These are phyloP conservation scores for Notocelia uddmanniana DNA, from an alignment of 2,888 invertebrate species.

Conservation along the genomic window DNA sequence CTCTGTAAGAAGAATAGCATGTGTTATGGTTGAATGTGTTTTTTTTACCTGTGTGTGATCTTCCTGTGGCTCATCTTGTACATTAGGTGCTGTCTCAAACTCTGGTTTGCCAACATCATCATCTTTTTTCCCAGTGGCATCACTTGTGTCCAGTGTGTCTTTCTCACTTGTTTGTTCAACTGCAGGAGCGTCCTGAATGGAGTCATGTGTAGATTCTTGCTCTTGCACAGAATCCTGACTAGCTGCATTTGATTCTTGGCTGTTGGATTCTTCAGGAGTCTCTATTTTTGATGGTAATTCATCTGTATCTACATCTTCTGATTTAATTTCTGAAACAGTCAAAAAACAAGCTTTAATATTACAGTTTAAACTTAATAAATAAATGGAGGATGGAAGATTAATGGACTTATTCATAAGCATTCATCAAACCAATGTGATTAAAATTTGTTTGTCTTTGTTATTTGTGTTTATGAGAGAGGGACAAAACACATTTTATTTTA, in stretches of 20 bases:
- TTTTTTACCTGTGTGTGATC: slow-evolving; percentile 77
- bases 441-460: no score
- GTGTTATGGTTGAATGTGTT: neutral
- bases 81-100: slow-evolving; percentile 83
- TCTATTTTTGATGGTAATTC: slow-evolving; percentile 26
- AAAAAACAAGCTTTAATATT: neutral
- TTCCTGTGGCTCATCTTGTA: slow-evolving; percentile 75
- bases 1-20: neutral
- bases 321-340: slow-evolving; percentile 39
- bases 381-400: no score
- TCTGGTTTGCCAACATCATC: slow-evolving; percentile 75
- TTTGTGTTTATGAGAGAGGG: no score
- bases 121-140: slow-evolving; percentile 55
- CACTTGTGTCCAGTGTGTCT: slow-evolving; percentile 44
- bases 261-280: slow-evolving; percentile 33
- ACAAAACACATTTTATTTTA: no score
- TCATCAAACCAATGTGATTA: no score
- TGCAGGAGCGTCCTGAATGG: slow-evolving; percentile 10
- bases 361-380: no score
- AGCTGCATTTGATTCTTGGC: slow-evolving; percentile 31
- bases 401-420: no score
- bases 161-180: slow-evolving; percentile 50
- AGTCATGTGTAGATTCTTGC: neutral
- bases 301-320: slow-evolving; percentile 39
- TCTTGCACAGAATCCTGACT: slow-evolving; percentile 33